phyloP scores from a whole-genome alignment of 2,113 vertebrate species.

The Gobio gobio region DNA sequence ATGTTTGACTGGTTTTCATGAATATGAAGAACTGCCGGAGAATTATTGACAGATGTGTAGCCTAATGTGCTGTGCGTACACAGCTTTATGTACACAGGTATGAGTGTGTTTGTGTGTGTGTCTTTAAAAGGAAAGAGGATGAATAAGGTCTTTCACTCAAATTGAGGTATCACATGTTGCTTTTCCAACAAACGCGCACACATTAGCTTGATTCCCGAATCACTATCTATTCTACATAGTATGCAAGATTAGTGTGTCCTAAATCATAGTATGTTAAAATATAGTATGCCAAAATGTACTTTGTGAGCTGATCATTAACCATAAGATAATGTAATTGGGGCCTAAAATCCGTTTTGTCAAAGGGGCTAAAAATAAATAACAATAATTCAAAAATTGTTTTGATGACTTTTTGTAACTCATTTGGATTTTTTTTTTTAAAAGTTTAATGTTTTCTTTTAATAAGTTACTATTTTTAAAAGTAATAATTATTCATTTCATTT shows the following conservation, averaged over 20 bases:
- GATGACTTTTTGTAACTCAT: neutral
- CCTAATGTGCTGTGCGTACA: neutral
- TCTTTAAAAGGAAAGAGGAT: neutral
- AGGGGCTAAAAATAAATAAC: neutral
- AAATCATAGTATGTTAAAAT: slow-evolving; percentile 3
- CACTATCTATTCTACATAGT: neutral
- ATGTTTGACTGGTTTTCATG: slow-evolving; percentile 5
- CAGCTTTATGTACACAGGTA: neutral
- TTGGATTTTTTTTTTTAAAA: neutral
- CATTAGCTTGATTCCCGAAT: neutral
- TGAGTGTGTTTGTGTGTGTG: neutral
- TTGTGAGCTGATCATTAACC: neutral
- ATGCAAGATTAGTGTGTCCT: neutral
- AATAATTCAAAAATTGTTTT: neutral
- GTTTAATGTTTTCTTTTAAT: neutral
- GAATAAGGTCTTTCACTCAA: slow-evolving; percentile 34
- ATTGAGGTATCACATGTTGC: neutral
- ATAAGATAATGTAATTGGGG: neutral
- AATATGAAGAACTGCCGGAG: neutral
- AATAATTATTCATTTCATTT: neutral
- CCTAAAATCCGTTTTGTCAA: neutral
- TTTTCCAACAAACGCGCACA: neutral
- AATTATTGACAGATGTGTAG: neutral
- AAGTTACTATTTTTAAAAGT: neutral
- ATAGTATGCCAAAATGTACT: neutral